phyloP scores from a whole-genome alignment of 2,888 invertebrate genomes.

The Toxonevra muliebris region DNA sequence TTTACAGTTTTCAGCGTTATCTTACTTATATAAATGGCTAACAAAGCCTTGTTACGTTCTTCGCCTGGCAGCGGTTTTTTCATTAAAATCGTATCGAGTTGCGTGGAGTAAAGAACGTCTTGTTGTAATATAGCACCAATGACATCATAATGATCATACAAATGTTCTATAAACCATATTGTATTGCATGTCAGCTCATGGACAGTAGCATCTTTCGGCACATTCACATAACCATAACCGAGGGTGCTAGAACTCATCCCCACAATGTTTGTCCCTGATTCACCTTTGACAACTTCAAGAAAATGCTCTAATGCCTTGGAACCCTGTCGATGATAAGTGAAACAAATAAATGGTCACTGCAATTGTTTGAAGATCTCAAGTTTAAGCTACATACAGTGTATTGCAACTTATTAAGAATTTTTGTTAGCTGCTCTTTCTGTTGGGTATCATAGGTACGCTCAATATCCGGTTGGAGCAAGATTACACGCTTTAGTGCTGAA shows the following conservation, averaged over 20 bases:
- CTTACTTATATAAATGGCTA: constrained; percentile 85
- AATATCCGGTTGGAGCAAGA: constrained; percentile 80
- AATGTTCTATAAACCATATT: constrained; percentile 88
- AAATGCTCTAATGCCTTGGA: constrained; percentile 92
- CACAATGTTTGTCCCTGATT: constrained; percentile 77
- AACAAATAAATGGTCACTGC: background rate
- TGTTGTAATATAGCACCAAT: constrained; percentile 73
- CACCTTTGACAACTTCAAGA: constrained; percentile 84
- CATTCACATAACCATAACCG: constrained; percentile 54
- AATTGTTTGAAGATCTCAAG: background rate
- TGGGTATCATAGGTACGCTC: constrained; percentile 79
- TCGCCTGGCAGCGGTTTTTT: constrained; percentile 65
- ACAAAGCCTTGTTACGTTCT: constrained; percentile 72
- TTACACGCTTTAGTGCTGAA: constrained; percentile 82
- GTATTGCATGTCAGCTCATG: constrained; percentile 96
- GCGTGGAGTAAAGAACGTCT: constrained; percentile 69
- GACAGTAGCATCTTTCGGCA: constrained; percentile 96
- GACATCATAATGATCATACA: constrained; percentile 80
- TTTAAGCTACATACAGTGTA: constrained; percentile 71
- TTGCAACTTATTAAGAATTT: constrained; percentile 78
- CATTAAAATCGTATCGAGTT: constrained; percentile 67
- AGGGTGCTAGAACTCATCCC: constrained; percentile 61
- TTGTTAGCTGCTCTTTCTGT: constrained; percentile 76
- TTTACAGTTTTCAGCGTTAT: background rate
- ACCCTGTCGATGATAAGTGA: constrained; percentile 69